These are phyloP conservation scores for Sus scrofa DNA, from an alignment of 2,113 vertebrate genomes.

Conservation along the genomic window DNA sequence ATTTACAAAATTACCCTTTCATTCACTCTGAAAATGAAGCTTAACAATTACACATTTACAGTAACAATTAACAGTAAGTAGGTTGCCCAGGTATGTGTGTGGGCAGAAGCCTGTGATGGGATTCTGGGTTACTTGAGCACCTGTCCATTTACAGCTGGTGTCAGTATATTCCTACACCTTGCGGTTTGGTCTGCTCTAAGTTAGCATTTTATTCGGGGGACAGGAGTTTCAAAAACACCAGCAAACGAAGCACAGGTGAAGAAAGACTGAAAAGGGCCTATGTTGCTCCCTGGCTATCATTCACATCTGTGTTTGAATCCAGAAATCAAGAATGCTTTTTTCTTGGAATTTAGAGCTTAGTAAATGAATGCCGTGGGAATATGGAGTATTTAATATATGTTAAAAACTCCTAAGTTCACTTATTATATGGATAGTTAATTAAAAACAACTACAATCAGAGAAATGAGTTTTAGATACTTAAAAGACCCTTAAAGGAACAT, in stretches of 20 bases:
- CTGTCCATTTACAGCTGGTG: not conserved
- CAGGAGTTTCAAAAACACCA: not conserved
- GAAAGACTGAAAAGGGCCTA: not conserved
- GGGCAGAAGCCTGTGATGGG: not conserved
- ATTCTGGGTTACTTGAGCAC: not conserved
- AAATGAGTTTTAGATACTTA: constrained; percentile 43
- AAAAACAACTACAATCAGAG: constrained; percentile 24
- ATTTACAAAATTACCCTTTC: not conserved
- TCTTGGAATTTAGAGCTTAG: not conserved
- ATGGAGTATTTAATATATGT: not conserved
- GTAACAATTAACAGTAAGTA: not conserved
- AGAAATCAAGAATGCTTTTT: constrained; percentile 54
- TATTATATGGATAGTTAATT: constrained; percentile 37
- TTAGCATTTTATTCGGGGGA: not conserved
- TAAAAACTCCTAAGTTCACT: not conserved
- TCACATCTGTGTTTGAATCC: constrained; percentile 7
- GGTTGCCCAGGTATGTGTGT: not conserved
- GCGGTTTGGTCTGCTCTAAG: not conserved
- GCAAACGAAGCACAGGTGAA: not conserved
- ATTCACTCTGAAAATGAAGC: constrained; percentile 41
- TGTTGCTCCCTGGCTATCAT: not conserved
- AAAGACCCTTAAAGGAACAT: constrained; percentile 10
- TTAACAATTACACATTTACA: not conserved
- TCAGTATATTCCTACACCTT: not conserved
- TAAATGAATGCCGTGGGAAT: not conserved